These are phyloP conservation scores for Nerophis ophidion DNA, from an alignment of 2,113 vertebrate species.

Conservation along the genomic window DNA sequence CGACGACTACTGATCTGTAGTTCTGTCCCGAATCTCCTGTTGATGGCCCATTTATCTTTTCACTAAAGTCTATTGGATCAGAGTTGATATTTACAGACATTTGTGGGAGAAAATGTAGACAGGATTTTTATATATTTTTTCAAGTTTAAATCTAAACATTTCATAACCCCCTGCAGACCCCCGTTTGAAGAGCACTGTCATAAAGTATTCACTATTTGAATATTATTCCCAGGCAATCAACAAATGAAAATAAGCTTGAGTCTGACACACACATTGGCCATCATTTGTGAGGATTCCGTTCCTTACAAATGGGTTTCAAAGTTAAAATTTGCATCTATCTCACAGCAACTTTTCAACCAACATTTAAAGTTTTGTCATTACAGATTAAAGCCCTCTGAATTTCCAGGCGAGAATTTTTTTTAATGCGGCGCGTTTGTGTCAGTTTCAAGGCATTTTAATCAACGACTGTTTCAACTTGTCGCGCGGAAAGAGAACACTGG, in stretches of 20 bases:
- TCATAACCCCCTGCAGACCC: too few relatives aligned
- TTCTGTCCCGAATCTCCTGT: too few relatives aligned
- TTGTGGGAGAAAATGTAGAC: too few relatives aligned
- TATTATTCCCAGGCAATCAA: neutral
- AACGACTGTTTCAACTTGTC: conserved; percentile 1
- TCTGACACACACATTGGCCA: conserved; percentile 12
- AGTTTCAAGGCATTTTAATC: conserved; percentile 6
- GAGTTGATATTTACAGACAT: too few relatives aligned
- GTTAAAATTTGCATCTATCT: neutral
- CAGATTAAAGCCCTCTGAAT: conserved; percentile 1
- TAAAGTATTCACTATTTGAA: conserved; percentile 45
- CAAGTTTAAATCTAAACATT: too few relatives aligned
- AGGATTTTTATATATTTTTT: too few relatives aligned
- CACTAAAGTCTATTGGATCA: too few relatives aligned
- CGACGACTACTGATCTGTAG: too few relatives aligned
- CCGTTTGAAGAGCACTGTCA: neutral
- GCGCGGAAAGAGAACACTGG: conserved; percentile 1
- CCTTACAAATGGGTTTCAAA: conserved; percentile 13
- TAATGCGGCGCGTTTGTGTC: neutral
- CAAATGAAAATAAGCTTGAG: neutral
- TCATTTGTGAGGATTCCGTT: conserved; percentile 23
- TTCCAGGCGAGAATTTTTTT: too few relatives aligned
- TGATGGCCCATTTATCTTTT: too few relatives aligned
- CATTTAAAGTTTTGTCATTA: conserved; percentile 11
- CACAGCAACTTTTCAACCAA: conserved; percentile 2